Percentiles rank a stretch among this genome's conserved stretches.
Conservation (phyloP, 2,888 invertebrate genomes). For the Apoda limacodes region DNA sequence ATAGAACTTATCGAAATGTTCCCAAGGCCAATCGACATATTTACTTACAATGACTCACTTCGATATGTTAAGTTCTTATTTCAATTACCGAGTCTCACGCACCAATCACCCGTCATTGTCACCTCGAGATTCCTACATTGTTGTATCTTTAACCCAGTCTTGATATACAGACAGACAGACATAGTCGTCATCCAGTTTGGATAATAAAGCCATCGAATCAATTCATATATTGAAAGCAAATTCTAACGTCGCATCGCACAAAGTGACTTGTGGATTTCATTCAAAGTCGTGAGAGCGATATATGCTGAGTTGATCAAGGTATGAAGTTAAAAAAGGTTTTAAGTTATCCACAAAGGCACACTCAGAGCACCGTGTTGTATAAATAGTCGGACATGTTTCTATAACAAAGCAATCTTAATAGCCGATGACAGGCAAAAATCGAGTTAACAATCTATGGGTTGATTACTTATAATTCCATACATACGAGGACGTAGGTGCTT, state of each 20-base stretch:
- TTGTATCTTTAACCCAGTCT: constrained; percentile 43
- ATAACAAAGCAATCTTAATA: constrained; percentile 69
- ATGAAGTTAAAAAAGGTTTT: constrained; percentile 38
- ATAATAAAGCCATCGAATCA: constrained; percentile 62
- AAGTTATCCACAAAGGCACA: constrained; percentile 55
- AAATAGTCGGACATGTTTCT: constrained; percentile 69
- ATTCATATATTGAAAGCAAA: constrained; percentile 59
- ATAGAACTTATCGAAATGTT: constrained; percentile 17
- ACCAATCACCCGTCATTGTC: constrained; percentile 65
- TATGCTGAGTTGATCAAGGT: constrained; percentile 46
- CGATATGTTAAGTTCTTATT: constrained; percentile 43
- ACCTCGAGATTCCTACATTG: constrained; percentile 46
- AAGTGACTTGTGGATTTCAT: constrained; percentile 64
- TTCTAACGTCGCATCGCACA: constrained; percentile 55
- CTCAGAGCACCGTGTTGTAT: constrained; percentile 62
- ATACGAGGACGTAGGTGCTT: constrained; percentile 32
- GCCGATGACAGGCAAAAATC: constrained; percentile 66
- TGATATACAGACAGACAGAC: too few relatives aligned
- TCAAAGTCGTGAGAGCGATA: constrained; percentile 61
- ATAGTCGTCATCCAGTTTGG: constrained; percentile 46
- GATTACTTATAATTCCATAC: constrained; percentile 59
- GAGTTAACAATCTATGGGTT: constrained; percentile 61
- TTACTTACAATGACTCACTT: constrained; percentile 43
- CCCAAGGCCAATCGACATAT: constrained; percentile 49
- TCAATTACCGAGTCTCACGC: constrained; percentile 57